Conservation (phyloP, 1,140 invertebrate genomes). For the Venustaconcha ellipsiformis region DNA sequence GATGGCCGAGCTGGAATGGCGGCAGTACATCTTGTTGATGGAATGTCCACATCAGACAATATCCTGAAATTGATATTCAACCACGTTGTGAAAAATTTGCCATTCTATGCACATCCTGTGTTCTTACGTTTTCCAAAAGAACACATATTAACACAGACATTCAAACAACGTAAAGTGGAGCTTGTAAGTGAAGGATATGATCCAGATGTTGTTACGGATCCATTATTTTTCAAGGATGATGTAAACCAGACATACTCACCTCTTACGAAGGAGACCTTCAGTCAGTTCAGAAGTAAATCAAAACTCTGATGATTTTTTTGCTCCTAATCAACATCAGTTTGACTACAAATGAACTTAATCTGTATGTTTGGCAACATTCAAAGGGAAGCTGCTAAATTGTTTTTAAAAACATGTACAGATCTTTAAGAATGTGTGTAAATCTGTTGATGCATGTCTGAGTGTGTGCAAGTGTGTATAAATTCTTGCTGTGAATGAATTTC, state of each 20-base stretch:
- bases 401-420: no score
- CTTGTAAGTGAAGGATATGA: constrained; percentile 14
- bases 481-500: no score
- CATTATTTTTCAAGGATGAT: constrained; percentile 6
- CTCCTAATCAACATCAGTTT: no score
- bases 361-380: no score
- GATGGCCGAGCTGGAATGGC: constrained; percentile 20
- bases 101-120: constrained; percentile 8
- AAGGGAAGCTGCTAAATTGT: no score
- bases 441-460: no score
- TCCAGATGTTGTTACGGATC: constrained; percentile 1
- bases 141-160: constrained; percentile 5
- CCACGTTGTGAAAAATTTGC: constrained; percentile 4
- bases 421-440: no score
- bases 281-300: no score
- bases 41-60: neutral
- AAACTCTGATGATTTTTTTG: no score
- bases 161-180: constrained; percentile 8
- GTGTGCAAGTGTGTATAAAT: no score
- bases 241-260: constrained; percentile 8
- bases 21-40: constrained; percentile 10
- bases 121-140: constrained; percentile 13
- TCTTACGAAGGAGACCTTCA: neutral
- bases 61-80: constrained; percentile 1
- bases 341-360: no score